Percentiles rank a stretch among this genome's conserved stretches.
Evolutionary conservation across 2,888 invertebrate genomes (phyloP).

Genomic region (Eretmocerus hayati): DNA sequence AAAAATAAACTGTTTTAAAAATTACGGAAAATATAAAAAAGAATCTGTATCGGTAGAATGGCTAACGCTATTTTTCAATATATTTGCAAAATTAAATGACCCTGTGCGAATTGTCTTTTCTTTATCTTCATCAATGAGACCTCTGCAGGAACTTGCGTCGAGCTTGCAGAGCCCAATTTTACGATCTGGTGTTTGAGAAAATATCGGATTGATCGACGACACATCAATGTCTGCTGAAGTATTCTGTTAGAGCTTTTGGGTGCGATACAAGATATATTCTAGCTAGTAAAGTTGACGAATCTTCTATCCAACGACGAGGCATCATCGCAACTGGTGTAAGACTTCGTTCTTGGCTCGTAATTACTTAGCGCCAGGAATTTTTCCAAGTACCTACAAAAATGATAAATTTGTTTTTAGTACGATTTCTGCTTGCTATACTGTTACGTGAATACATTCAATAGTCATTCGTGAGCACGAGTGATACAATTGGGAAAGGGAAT

Average conservation of each 20-base stretch:
- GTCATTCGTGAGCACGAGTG: no score
- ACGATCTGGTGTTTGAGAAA: background rate
- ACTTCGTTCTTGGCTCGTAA: conserved; percentile 25
- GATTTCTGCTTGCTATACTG: background rate
- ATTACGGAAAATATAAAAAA: no score
- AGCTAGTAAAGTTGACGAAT: conserved; percentile 16
- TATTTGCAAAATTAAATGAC: background rate
- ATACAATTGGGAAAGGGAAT: no score
- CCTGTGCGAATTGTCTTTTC: background rate
- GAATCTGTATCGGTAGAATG: no score
- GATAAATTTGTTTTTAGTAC: background rate
- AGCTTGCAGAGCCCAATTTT: background rate
- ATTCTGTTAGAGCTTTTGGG: conserved; percentile 3
- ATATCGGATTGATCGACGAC: no score
- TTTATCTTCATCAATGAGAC: background rate
- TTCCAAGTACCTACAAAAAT: conserved; percentile 46
- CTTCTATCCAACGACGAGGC: conserved; percentile 2
- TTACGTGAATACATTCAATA: no score
- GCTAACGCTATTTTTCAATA: background rate
- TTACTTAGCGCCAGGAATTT: conserved; percentile 51
- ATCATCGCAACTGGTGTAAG: conserved; percentile 14
- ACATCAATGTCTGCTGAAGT: conserved; percentile 1
- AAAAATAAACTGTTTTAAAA: no score
- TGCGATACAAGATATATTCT: no score
- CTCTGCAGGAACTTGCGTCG: background rate